Conservation (phyloP, 2,113 vertebrate species). For the cattle (Bos taurus) region ARS-UCD2.0 NC_037350.1:44047501-44048000, state of each 20-base stretch:
- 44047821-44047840: not conserved
- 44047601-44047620: not conserved
- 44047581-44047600: not conserved
- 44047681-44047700: not conserved
- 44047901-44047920: not conserved
- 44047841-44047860: not conserved
- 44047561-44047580: not conserved
- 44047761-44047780: rapidly evolving
- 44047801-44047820: not conserved
- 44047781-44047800: not conserved
- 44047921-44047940: not conserved
- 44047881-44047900: not conserved
- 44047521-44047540: not conserved
- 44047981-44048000: not conserved
- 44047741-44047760: not conserved
- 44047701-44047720: not conserved
- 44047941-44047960: not conserved
- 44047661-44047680: not conserved
- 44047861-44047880: not conserved
- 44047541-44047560: not conserved
- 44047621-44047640: not conserved
- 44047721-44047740: not conserved
- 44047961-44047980: not conserved
- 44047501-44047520: not conserved
- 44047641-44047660: not conserved